These are phyloP conservation scores for Discoglossus pictus DNA, from an alignment of 2,797 vertebrate genomes.

Conservation along the genomic window DNA sequence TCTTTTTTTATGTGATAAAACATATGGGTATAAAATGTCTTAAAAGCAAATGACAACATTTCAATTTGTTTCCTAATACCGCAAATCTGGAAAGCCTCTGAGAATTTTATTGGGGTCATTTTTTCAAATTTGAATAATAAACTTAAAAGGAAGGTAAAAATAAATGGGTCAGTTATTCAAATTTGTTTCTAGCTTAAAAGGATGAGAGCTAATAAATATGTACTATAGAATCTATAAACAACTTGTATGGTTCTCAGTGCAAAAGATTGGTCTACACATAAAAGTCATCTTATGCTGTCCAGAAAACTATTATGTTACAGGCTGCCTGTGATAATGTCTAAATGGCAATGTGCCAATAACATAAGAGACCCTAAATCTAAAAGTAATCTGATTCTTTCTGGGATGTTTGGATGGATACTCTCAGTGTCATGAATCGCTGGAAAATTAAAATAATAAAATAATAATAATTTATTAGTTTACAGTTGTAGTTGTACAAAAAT, in stretches of 20 bases:
- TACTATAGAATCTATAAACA: slow-evolving; percentile 6
- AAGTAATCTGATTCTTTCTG: slow-evolving; percentile 14
- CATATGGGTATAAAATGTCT: too few species aligned
- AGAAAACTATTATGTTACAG: slow-evolving; percentile 22
- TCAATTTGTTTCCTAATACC: too few species aligned
- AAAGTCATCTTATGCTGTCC: slow-evolving; percentile 8
- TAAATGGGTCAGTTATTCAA: slow-evolving; percentile 15
- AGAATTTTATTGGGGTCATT: too few species aligned
- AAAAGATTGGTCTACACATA: neutral
- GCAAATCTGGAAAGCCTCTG: too few species aligned
- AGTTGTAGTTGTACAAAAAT: too few species aligned
- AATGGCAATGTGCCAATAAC: slow-evolving; percentile 20
- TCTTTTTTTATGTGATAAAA: too few species aligned
- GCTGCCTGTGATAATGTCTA: slow-evolving; percentile 10
- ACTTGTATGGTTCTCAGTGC: too few species aligned
- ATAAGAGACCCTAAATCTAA: slow-evolving; percentile 23
- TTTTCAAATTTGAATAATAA: neutral
- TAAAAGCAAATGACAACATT: too few species aligned
- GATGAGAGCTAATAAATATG: neutral
- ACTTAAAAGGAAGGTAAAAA: slow-evolving; percentile 1
- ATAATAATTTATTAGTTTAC: too few species aligned
- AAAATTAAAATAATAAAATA: too few species aligned
- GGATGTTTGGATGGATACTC: too few species aligned
- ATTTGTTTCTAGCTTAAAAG: slow-evolving; percentile 5
- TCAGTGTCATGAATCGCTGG: too few species aligned